Percentiles rank a stretch among this genome's conserved stretches.
Evolutionary conservation across 2,113 vertebrate genomes (phyloP).

Genomic region (Myotis lucifugus): DNA sequence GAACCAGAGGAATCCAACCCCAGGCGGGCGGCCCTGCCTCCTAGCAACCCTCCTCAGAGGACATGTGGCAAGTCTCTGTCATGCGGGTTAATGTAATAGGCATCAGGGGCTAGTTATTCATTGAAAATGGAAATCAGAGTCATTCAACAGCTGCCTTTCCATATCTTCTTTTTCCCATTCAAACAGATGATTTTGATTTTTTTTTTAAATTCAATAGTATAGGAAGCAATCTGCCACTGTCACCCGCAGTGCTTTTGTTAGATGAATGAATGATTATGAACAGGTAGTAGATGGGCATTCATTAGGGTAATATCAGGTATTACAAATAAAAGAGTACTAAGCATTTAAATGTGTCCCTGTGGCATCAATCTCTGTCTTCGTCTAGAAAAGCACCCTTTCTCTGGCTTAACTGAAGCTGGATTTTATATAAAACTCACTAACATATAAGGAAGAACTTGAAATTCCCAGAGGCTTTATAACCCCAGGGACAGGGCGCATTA

Average conservation of each 20-base stretch:
- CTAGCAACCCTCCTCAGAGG: not conserved
- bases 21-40: rapidly evolving
- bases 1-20: not conserved
- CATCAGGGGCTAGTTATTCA: not conserved
- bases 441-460: not conserved
- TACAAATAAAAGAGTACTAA: slow-evolving; percentile 32
- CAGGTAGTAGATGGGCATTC: not conserved
- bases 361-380: slow-evolving; percentile 31
- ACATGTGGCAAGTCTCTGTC: not conserved
- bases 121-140: slow-evolving; percentile 54
- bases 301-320: slow-evolving; percentile 19
- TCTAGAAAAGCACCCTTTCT: slow-evolving; percentile 19
- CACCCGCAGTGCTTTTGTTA: not conserved
- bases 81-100: not conserved
- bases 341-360: not conserved
- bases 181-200: slow-evolving; percentile 47
- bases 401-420: not conserved
- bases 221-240: slow-evolving; percentile 32
- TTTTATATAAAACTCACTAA: slow-evolving; percentile 10
- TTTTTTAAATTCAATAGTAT: slow-evolving; percentile 44
- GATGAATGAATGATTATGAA: slow-evolving; percentile 41
- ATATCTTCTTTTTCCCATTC: not conserved
- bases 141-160: not conserved
- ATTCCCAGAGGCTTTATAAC: not conserved
- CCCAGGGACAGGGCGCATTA: rapidly evolving